Conservation (phyloP, 2,113 vertebrate species). For the Psilopogon haemacephalus region DNA sequence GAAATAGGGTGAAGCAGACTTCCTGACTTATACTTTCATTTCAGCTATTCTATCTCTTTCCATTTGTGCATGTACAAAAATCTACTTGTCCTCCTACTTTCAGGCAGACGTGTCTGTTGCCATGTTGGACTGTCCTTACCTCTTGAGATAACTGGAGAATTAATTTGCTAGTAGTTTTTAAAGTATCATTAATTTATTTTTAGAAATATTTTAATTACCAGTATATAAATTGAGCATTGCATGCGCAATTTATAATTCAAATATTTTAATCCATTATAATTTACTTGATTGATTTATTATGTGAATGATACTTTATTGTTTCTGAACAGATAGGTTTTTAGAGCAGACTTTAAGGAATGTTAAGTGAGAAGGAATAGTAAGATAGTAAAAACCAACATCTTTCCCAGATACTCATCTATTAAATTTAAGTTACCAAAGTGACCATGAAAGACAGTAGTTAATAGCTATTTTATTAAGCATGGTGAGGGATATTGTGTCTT, state of each 20-base stretch:
- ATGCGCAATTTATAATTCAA: neutral
- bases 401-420: neutral
- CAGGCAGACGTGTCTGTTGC: neutral
- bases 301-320: neutral
- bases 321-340: neutral
- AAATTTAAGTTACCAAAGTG: neutral
- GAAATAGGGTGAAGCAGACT: neutral
- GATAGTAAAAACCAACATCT: neutral
- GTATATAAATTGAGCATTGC: neutral
- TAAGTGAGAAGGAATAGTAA: neutral
- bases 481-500: neutral
- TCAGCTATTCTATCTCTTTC: neutral
- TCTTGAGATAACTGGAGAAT: neutral
- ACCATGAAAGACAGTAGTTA: neutral
- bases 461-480: neutral
- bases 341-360: neutral
- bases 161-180: neutral
- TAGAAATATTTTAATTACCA: neutral
- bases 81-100: neutral
- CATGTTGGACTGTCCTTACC: neutral
- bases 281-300: neutral
- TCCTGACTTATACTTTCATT: neutral
- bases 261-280: neutral
- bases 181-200: neutral
- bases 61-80: neutral